Conservation (phyloP, 2,797 vertebrate genomes). For the Brachyalestes nurse region DNA sequence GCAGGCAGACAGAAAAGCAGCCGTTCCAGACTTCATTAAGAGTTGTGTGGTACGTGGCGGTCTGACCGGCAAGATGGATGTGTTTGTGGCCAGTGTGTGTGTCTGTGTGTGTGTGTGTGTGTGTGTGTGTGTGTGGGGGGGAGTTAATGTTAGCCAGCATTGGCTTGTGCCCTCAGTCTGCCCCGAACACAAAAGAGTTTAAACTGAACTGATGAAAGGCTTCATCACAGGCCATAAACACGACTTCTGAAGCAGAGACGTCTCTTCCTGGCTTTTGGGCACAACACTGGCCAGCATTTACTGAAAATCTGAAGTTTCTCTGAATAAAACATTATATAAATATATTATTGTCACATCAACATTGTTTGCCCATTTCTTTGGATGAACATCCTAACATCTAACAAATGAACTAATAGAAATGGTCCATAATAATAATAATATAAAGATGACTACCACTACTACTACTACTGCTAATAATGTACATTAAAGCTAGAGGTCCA, state of each 20-base stretch:
- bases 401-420: no score
- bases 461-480: neutral
- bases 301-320: neutral
- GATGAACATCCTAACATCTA: no score
- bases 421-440: no score
- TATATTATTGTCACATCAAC: no score
- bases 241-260: neutral
- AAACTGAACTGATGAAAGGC: conserved; percentile 46
- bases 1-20: conserved; percentile 55
- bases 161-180: conserved; percentile 16
- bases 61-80: conserved; percentile 2
- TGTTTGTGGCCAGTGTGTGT: conserved; percentile 2
- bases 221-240: neutral
- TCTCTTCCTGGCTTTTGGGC: no score
- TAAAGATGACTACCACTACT: no score
- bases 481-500: neutral
- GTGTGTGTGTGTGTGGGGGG: no score
- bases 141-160: neutral
- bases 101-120: neutral
- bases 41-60: conserved; percentile 35
- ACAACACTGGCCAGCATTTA: neutral
- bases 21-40: conserved; percentile 56
- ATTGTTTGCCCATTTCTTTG: no score
- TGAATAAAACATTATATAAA: neutral
- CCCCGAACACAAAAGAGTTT: neutral